Base-by-base conservation (phyloP, 2,797 vertebrate genomes). In the Sparidentex hasta region DNA sequence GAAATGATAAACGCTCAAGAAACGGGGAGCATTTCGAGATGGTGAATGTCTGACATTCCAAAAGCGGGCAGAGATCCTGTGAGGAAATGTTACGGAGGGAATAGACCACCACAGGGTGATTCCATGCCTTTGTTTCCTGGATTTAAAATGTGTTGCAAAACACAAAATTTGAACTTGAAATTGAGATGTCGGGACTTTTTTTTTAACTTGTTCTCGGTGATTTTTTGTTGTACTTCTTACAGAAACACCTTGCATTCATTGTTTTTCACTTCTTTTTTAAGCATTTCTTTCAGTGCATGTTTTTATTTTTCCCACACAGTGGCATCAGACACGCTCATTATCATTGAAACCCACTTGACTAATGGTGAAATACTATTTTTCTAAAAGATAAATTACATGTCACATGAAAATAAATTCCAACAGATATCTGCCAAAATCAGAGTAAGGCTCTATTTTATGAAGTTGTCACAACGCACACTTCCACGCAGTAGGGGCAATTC, bases 1-100 rank as follows among this genome's bases (percentile, higher is more conserved):
- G 17, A 64, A 76, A 73, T 59, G 44, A 86, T 47, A 21, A 72
- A 59, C 12, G 21, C 65, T 48, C 3, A 54, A 63, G 48, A 68
- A 77, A 72, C 21, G 5, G 56, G 9, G 11, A 50, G 8, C 11
- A 46, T 67, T 69, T 69, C 9, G 13, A 75, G 64, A 62, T 11
- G 12, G 44, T 59, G 76, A 50, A 71, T 29, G 33, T 65, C 48
- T 33, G 27, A 74, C 44, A 48, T 56, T 29, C 18, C 68, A 23
- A 56, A 58, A 72, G 12, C 41, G 21, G 47, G 3, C 17, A 43
- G 25, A 68, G 71, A 72, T 73, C 25, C 20, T 27, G 41, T 65
- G 29, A 41, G 61, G 51, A 70, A 9, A 73, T 58, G 17, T 80
- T 16, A 23, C 8, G 21, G 8, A 16, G 6, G 44, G 12, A 58